Evolutionary conservation across 2,113 vertebrate species (phyloP), one percentile per base, ranked within the genome.

Genomic region (Mustelus asterias): DNA sequence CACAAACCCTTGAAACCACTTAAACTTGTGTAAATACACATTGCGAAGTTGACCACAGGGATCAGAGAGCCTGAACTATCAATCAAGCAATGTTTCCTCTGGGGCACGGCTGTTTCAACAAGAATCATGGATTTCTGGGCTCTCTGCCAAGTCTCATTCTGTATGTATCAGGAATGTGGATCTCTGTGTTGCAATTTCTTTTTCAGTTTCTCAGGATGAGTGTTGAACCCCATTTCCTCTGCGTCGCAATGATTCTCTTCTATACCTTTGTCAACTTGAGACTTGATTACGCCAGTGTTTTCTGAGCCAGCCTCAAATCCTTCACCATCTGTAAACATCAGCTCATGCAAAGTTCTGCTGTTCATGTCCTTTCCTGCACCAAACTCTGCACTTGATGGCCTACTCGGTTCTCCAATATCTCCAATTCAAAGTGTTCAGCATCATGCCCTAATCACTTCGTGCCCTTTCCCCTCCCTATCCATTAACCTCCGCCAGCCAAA

Each of bases 131-230:
- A 11, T 63, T 63, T 63, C 63, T 63, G 65, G 63, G 65, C 65
- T 67, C 16, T 16, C 65, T 67, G 65, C 16, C 65, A 18, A 67
- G 65, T 18, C 65, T 67, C 65, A 63, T 63, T 67, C 18, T 67
- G 65, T 67, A 18, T 67, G 65, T 18, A 67, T 67, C 16, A 67
- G 65, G 63, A 65, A 98, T 97, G 14, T 98, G 98, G 96, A 98
- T 98, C 96, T 99, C 98, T 96, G 14, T 98, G 98, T 76, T 98
- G 98, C 11, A 99, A 97, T 96, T 97, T 99, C 96, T 98, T 99
- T 96, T 97, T 98, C 96, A 99, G 97, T 96, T 99, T 96, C 97
- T 7, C 7, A 41, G 6, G 41, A 48, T 86, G 2, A 86, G 83
- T 8, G 9, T 10, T 20, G 7, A 86, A 86, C 2, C 8, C 3